Conservation (phyloP, 1,140 invertebrate species). For the Stegodyphus dumicola region DNA sequence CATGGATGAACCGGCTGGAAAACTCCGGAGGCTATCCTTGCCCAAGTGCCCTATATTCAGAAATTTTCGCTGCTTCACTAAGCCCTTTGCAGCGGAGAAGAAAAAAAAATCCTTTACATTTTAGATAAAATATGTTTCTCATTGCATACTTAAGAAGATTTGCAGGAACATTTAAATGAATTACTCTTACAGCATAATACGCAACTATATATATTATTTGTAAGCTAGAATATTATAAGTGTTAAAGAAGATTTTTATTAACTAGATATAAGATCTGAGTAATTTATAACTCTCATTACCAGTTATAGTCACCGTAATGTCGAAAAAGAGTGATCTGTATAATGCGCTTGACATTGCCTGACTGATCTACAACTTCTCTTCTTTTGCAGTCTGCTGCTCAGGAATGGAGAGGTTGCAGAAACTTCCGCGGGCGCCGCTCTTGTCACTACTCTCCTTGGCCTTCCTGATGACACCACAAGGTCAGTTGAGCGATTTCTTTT, state of each 20-base stretch:
- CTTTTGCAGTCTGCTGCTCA: conserved; percentile 14
- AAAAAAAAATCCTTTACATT: too few species aligned
- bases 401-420: conserved; percentile 26
- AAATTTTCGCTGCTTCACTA: conserved; percentile 26
- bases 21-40: conserved; percentile 12
- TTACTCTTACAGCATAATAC: not conserved
- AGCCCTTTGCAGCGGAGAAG: not conserved
- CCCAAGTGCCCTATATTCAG: conserved; percentile 36
- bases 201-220: too few species aligned
- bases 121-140: too few species aligned
- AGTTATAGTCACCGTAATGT: too few species aligned
- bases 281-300: too few species aligned
- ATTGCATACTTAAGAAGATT: not conserved
- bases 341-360: not conserved
- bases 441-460: conserved; percentile 16
- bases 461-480: conserved; percentile 18
- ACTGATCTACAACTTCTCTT: conserved; percentile 28
- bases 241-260: too few species aligned
- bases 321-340: too few species aligned
- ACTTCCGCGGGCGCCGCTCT: conserved; percentile 3
- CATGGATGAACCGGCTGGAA: conserved; percentile 31
- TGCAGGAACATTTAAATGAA: not conserved
- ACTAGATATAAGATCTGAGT: too few species aligned
- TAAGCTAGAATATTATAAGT: too few species aligned
- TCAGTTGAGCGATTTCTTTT: conserved; percentile 12